These are phyloP conservation scores for Ophioninae sp. DNA, from an alignment of 2,888 invertebrate genomes.

Conservation along the genomic window DNA sequence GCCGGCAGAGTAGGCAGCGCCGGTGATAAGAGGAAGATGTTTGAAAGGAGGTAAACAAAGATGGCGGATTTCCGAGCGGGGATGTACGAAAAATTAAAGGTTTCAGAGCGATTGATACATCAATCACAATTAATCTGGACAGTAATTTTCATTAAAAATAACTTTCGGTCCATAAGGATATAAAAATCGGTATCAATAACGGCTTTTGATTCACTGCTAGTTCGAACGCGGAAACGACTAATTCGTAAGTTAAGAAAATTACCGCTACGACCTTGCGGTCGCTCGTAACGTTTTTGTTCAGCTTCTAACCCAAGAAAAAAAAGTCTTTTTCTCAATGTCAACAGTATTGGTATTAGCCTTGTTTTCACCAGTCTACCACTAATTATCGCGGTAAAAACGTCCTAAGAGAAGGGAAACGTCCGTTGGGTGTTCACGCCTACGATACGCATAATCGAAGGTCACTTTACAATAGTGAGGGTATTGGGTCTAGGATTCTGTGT, in stretches of 20 bases:
- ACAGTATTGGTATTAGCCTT: conserved; percentile 46
- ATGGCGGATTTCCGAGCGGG: background rate
- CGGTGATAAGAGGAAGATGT: background rate
- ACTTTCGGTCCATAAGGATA: no score
- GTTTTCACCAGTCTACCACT: conserved; percentile 13
- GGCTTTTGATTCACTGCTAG: no score
- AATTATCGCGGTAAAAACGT: conserved; percentile 36
- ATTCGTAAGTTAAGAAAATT: background rate
- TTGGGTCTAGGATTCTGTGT: background rate
- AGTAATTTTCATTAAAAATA: no score
- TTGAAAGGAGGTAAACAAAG: background rate
- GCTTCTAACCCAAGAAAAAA: conserved; percentile 1
- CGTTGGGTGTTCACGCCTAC: background rate
- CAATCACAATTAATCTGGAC: no score
- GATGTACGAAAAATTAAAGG: background rate
- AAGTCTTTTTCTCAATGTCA: background rate
- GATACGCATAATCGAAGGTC: conserved; percentile 30
- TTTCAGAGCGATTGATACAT: background rate
- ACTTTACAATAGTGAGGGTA: background rate
- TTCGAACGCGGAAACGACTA: background rate
- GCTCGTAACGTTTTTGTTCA: background rate
- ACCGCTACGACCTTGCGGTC: background rate
- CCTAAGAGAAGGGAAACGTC: conserved; percentile 27
- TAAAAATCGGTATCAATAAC: no score
- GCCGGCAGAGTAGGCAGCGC: background rate